Base-by-base conservation (phyloP, 2,797 vertebrate genomes). In the Scarus forsteni region DNA sequence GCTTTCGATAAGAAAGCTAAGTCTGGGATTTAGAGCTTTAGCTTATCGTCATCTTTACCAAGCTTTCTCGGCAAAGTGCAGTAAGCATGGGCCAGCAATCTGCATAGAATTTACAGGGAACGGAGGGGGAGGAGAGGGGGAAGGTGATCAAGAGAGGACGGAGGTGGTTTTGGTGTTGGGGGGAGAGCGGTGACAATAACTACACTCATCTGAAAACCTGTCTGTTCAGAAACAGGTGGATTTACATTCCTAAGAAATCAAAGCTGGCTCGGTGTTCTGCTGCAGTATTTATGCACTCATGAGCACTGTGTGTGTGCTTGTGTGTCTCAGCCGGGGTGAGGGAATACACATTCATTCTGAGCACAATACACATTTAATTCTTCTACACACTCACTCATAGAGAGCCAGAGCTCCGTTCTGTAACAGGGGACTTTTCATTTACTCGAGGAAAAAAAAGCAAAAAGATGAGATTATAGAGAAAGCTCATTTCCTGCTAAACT, bases 401-500 rank as follows among this genome's bases (percentile, higher is more conserved):
- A 66, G 39, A 69, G 57, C 45, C 58, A 66, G 68, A 48, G 78
- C 77, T 79, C 55, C 61, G 84, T 80, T 90, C 83, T 85, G 87
- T 84, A 89, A 87, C 83, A 75, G 75, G 76, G 60, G 88, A 89
- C 85, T 90, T 94, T 93, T 92, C 89, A 91, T 89, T 92, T 88
- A 88, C 81, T 88, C 76, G 46, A 68, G 79, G 55, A 57, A 36
- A 44, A 75, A 83, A 85, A 79, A 66, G 83, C 83, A 89, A 72
- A 84, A 87, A 92, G 78, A 86, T 84, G 92, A 94, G 94, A 94
- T 94, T 94, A 94, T 76, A 73, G 89, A 87, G 90, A 94, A 92
- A 95, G 92, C 93, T 92, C 84, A 94, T 96, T 96, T 94, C 93
- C 87, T 92, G 91, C 93, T 93, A 93, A 94, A 93, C 92, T 88